Evolutionary conservation across 1,140 invertebrate genomes (phyloP).

Genomic region (Diplogasteroides magnus): DNA sequence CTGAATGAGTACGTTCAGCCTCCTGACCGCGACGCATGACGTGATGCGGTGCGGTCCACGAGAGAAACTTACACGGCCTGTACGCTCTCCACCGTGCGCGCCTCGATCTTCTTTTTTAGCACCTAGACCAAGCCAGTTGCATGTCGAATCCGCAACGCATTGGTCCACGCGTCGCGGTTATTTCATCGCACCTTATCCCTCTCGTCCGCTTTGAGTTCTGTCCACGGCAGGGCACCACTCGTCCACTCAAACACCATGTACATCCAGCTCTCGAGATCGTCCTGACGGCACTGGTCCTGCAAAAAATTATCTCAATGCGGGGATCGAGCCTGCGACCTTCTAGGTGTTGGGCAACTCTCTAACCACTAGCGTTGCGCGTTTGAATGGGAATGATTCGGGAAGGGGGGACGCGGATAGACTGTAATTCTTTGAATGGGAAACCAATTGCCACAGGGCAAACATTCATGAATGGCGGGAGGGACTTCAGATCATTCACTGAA

Average conservation of each 20-base stretch:
- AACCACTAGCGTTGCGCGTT: no score
- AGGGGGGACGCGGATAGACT: not conserved
- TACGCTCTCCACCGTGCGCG: not conserved
- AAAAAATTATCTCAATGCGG: not conserved
- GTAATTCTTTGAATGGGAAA: constrained; percentile 10
- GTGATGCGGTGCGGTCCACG: no score
- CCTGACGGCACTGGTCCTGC: constrained; percentile 36
- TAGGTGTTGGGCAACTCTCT: no score
- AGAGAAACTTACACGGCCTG: no score
- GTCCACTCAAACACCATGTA: constrained; percentile 25
- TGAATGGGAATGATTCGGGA: not conserved
- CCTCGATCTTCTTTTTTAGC: not conserved
- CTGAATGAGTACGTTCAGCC: not conserved
- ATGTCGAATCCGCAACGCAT: constrained; percentile 1
- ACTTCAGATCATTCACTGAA: no score
- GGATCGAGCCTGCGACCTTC: no score
- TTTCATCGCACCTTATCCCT: constrained; percentile 7
- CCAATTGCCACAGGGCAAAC: constrained; percentile 35
- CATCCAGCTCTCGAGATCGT: constrained; percentile 39
- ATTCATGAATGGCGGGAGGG: no score
- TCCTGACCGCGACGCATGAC: no score
- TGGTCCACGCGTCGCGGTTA: constrained; percentile 1
- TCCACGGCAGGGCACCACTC: constrained; percentile 13
- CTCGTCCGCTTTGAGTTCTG: not conserved
- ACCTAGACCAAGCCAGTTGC: no score